Evolutionary conservation across 2,888 invertebrate species (phyloP), one percentile per base, ranked within the genome.

Genomic region (Zelleria hepariella): DNA sequence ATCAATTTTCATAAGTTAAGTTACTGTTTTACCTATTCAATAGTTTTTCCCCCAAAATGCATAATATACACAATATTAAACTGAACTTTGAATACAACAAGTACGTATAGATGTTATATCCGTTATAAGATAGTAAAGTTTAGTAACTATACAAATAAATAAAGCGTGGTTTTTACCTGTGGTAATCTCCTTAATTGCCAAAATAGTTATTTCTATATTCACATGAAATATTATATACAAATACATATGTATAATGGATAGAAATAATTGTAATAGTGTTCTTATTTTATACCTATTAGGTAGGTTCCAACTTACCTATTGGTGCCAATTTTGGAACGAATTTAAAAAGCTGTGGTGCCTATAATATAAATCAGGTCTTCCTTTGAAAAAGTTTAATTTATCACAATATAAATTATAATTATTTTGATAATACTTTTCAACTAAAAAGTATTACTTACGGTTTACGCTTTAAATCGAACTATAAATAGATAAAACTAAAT

Each of bases 121-220:
- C 25, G 24, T 49, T 55, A 18, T 54, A 49, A 60, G 53, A 20
- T 61, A 63, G n/a, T n/a, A n/a, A n/a, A n/a, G 53, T 62, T 59
- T 60, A 60, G 67, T 60, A 15, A 42, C 10, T 42, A 61, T 62
- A 67, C 64, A 67, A 62, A 65, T 66, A 2, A 32, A 68, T 61
- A 67, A 70, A 65, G 65, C 70, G 68, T 69, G 69, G 71, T 74
- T 71, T 74, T 79, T 75, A 77, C 75, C 86, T 88, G 87, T 88
- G 87, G 85, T 86, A 82, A 83, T 88, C 87, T 87, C 87, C 87
- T 75, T 86, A 86, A 85, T 86, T 87, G 87, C 87, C 87, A 88
- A 88, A 87, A 85, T 87, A 86, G 80, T 77, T 68, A 55, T 55
- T 55, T 21, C 32, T 42, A 20, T 55, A 20, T 27, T 23, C 21